These are phyloP conservation scores for Rhizoglyphus robini DNA, from an alignment of 1,140 invertebrate species.

Conservation along the genomic window DNA sequence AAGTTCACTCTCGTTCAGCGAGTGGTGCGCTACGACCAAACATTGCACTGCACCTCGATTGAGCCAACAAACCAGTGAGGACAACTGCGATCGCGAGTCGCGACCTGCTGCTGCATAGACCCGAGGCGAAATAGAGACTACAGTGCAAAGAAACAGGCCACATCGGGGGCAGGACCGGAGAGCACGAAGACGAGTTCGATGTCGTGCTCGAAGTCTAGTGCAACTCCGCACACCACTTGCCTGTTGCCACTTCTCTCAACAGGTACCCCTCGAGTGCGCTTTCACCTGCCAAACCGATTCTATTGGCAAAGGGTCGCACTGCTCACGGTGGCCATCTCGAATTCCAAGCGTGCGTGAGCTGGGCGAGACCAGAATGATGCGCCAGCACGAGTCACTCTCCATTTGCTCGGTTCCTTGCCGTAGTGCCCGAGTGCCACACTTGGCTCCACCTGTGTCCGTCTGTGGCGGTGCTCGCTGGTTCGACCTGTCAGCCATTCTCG, in stretches of 20 bases:
- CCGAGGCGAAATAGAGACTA: not conserved
- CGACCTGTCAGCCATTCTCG: not conserved
- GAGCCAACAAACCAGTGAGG: too few species aligned
- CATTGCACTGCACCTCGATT: too few species aligned
- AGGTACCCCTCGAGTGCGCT: not conserved
- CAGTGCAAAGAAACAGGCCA: not conserved
- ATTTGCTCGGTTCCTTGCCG: not conserved
- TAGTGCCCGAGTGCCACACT: not conserved
- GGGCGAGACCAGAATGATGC: constrained; percentile 8
- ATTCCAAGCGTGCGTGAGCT: not conserved
- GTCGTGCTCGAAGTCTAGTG: not conserved
- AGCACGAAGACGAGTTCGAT: constrained; percentile 3
- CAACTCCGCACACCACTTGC: not conserved
- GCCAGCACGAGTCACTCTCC: not conserved
- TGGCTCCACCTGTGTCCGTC: not conserved
- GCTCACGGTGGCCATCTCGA: not conserved
- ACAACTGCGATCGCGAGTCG: not conserved
- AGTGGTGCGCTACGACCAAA: too few species aligned
- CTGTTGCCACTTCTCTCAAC: not conserved
- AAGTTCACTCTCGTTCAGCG: constrained; percentile 9
- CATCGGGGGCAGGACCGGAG: not conserved
- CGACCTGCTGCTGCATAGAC: not conserved
- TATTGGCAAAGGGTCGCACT: not conserved
- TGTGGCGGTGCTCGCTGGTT: not conserved
- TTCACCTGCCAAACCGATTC: not conserved